Conservation (phyloP, 2,113 vertebrate genomes). For the Saccopteryx bilineata region DNA sequence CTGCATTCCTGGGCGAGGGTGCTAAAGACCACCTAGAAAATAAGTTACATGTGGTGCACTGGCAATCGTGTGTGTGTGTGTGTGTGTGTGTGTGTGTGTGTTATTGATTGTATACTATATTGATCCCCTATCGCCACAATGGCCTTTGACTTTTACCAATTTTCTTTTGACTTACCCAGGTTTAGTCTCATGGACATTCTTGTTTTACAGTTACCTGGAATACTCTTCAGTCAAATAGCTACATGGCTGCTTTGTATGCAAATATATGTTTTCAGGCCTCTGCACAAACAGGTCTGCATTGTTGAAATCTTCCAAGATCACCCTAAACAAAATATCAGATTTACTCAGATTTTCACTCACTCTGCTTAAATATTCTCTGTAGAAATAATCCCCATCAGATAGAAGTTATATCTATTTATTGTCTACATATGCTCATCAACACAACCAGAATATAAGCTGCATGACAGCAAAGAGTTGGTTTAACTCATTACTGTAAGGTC, state of each 20-base stretch:
- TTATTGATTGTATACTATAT: too few species aligned
- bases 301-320: background rate
- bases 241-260: rapidly evolving
- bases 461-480: background rate
- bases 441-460: background rate
- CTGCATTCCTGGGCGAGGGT: too few species aligned
- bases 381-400: background rate
- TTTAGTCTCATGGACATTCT: background rate
- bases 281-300: background rate
- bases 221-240: background rate
- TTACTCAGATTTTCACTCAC: background rate
- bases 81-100: too few species aligned
- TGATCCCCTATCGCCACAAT: too few species aligned
- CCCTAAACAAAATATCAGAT: background rate
- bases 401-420: background rate
- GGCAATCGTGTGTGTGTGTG: too few species aligned
- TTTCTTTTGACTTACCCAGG: background rate
- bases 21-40: too few species aligned
- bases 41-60: too few species aligned
- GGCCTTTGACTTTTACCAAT: background rate
- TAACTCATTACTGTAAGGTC: background rate
- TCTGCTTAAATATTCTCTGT: background rate
- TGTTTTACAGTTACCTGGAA: background rate
- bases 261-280: background rate
- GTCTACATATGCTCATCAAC: background rate